These are phyloP conservation scores for Notolepis coatsorum DNA, from an alignment of 2,797 vertebrate genomes.

Conservation along the genomic window DNA sequence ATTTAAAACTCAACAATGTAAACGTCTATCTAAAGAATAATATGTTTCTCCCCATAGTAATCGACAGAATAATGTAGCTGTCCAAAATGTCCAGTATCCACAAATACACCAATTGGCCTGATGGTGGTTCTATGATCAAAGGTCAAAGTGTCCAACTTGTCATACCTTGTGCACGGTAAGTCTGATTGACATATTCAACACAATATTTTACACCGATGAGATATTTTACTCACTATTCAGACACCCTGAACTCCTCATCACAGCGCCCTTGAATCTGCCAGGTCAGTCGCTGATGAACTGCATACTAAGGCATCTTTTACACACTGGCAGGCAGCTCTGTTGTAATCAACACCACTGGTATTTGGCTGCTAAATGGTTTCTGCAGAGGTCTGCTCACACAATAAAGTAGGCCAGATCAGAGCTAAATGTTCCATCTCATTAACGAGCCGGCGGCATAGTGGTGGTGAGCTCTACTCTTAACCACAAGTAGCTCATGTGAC, in stretches of 20 bases:
- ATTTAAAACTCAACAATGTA: no score
- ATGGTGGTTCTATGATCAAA: no score
- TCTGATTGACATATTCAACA: no score
- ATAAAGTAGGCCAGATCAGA: slow-evolving; percentile 61
- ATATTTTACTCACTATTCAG: no score
- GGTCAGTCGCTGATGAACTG: slow-evolving; percentile 50
- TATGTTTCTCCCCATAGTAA: no score
- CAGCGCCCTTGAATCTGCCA: slow-evolving; percentile 9
- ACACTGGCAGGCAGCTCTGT: slow-evolving; percentile 40
- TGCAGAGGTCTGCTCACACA: slow-evolving; percentile 60
- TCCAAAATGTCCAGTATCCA: no score
- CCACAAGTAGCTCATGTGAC: slow-evolving; percentile 38
- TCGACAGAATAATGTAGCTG: no score
- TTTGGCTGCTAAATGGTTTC: slow-evolving; percentile 65
- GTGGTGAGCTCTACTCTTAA: slow-evolving; percentile 39
- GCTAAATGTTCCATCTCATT: slow-evolving; percentile 67
- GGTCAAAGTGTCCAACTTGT: no score
- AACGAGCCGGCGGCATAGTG: slow-evolving; percentile 61
- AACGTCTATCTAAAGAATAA: no score
- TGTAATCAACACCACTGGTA: slow-evolving; percentile 62
- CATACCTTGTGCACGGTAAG: no score
- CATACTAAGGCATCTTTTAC: slow-evolving; percentile 7
- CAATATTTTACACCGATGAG: no score
- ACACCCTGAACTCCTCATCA: slow-evolving; percentile 7
- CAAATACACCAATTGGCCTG: no score